Evolutionary conservation across 2,113 vertebrate species (phyloP).

Genomic region (Ariopsis seemanni): DNA sequence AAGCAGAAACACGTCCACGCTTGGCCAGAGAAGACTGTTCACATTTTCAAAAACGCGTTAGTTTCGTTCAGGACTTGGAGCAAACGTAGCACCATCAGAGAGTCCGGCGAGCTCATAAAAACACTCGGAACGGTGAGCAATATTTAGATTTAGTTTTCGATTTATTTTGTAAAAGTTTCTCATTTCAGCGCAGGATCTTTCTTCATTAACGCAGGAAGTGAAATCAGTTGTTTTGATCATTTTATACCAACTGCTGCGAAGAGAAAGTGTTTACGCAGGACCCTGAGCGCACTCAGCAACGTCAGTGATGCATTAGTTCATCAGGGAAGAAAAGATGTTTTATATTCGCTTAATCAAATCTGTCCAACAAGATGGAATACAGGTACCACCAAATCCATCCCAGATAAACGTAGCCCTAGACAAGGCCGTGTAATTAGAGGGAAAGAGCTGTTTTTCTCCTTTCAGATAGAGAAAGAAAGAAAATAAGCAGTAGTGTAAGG

Average conservation of each 20-base stretch:
- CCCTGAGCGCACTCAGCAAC: conserved; percentile 19
- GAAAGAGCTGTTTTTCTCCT: conserved; percentile 41
- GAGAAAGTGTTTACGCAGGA: conserved; percentile 30
- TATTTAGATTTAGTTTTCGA: neutral
- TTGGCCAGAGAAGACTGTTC: neutral
- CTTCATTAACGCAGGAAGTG: conserved; percentile 20
- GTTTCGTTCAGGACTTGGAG: conserved; percentile 58
- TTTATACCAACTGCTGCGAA: neutral
- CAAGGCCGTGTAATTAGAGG: conserved; percentile 37
- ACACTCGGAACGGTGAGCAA: neutral
- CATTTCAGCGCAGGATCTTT: neutral
- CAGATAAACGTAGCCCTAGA: conserved; percentile 43
- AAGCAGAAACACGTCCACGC: neutral
- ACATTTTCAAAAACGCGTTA: conserved; percentile 60
- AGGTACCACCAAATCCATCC: conserved; percentile 40
- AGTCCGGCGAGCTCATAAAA: neutral
- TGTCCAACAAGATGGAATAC: conserved; percentile 42
- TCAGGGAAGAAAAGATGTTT: neutral
- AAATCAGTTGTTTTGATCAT: neutral
- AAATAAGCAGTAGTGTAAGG: conserved; percentile 43
- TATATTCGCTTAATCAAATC: conserved; percentile 37
- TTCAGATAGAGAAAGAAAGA: conserved; percentile 43
- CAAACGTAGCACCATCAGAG: neutral
- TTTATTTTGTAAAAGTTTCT: conserved; percentile 6
- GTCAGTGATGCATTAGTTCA: conserved; percentile 38